Evolutionary conservation across 2,888 invertebrate genomes (phyloP).

Genomic region (Dione vanillae): DNA sequence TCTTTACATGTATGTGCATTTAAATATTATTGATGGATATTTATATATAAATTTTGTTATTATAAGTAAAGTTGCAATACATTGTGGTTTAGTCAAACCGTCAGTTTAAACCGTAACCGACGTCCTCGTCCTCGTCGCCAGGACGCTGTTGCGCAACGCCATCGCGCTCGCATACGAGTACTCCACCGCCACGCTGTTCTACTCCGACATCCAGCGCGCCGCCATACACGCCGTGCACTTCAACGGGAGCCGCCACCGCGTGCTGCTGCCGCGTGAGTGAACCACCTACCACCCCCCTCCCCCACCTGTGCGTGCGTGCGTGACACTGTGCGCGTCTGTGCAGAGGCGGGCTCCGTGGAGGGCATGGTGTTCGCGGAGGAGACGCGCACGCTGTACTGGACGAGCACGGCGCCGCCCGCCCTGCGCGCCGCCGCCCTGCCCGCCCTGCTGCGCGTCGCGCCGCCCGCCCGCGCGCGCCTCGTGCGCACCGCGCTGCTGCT

Average conservation of each 20-base stretch:
- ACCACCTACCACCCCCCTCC: too few relatives aligned
- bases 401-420: constrained; percentile 89
- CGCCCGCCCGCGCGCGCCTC: constrained; percentile 46
- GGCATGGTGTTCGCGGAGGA: constrained; percentile 91
- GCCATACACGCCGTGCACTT: constrained; percentile 92
- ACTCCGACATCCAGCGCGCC: constrained; percentile 94
- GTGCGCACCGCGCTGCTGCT: constrained; percentile 86
- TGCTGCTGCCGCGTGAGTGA: constrained; percentile 87
- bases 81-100: too few relatives aligned
- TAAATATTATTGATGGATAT: too few relatives aligned
- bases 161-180: constrained; percentile 94
- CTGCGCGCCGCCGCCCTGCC: constrained; percentile 55
- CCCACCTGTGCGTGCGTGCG: too few relatives aligned
- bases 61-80: too few relatives aligned
- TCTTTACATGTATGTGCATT: too few relatives aligned
- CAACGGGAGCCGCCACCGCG: constrained; percentile 89
- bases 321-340: not conserved
- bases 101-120: too few relatives aligned
- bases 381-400: constrained; percentile 91
- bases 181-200: constrained; percentile 88
- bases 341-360: constrained; percentile 93
- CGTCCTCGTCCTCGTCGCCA: constrained; percentile 49
- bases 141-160: constrained; percentile 91
- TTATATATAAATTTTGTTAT: too few relatives aligned
- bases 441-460: constrained; percentile 47